Base-by-base conservation (phyloP, 1,140 invertebrate species). In the Mizuhopecten yessoensis region DNA sequence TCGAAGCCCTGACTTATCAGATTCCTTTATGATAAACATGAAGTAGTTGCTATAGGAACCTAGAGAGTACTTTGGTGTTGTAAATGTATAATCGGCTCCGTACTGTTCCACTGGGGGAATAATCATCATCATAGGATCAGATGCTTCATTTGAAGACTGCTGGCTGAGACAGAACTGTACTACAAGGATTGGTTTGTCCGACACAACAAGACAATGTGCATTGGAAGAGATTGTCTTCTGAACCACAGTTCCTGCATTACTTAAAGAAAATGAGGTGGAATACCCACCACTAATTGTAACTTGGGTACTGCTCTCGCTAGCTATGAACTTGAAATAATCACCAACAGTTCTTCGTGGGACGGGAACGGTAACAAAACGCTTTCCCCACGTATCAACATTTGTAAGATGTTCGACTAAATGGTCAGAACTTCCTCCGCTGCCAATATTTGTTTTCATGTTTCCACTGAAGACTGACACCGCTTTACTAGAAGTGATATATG, bases 381-480 rank as follows among this genome's bases (percentile, higher is more conserved):
- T 94, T n/a, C 95, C 95, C 95, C 95, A 95, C 23, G 92, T 93
- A 34, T 90, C 86, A 15, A 93, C 92, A 2, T 94, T 93, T 86
- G 93, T 89, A 29, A 95, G 87, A 88, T 93, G 92, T 75, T 94
- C 94, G 29, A 94, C 95, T 75, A 95, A 45, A 90, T 95, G 94
- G 88, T 95, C 94, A 15, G 91, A 45, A 42, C 88, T 90, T 20
- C 33, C 49, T 20, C 90, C 93, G 5, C 29, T 36, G 7, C 90
- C 87, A 34, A 95, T 91, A 17, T 88, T 87, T 15, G 93, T 92
- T 75, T 90, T 92, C 33, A 57, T 86, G 90, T 94, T 94, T n/a
- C 94, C 95, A 34, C 91, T 91, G 39, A 94, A 93, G 0, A 94
- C 93, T 34, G 93, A 89, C 11, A 95, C 87, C 3, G 89, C 90